A percentile compares a stretch with the other conserved stretches of the same genome.
phyloP scores from a whole-genome alignment of 2,888 invertebrate genomes.

The Hypomecis atomaria region DNA sequence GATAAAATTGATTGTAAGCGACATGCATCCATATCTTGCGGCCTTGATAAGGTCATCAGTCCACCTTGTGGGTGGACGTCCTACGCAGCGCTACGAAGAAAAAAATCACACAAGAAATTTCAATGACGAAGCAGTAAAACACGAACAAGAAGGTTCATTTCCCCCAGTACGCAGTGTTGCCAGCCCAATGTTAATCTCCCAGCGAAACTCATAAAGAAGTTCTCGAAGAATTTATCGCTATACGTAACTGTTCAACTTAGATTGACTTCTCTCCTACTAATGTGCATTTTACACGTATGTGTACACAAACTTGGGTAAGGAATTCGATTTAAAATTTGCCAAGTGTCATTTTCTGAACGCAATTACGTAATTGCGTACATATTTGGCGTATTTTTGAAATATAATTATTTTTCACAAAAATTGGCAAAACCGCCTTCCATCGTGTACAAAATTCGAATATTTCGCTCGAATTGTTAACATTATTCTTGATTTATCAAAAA shows the following conservation, averaged over 20 bases:
- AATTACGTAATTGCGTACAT: not conserved
- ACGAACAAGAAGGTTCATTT: conserved; percentile 26
- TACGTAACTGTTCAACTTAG: conserved; percentile 64
- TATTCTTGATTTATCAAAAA: too few species aligned
- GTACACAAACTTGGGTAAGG: conserved; percentile 37
- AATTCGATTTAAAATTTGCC: conserved; percentile 37
- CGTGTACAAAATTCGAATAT: too few species aligned
- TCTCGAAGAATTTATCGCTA: conserved; percentile 58
- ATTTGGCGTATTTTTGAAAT: not conserved
- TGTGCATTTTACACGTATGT: conserved; percentile 46
- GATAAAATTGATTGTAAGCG: too few species aligned
- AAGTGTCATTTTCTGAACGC: conserved; percentile 10
- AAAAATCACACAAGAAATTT: conserved; percentile 2
- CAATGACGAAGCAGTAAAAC: conserved; percentile 29
- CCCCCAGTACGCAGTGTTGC: conserved; percentile 30
- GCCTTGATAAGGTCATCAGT: too few species aligned
- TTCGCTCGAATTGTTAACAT: too few species aligned
- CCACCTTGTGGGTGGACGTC: too few species aligned
- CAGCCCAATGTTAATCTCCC: conserved; percentile 44
- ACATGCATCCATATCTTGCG: too few species aligned
- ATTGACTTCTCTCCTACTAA: conserved; percentile 60
- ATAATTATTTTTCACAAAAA: too few species aligned
- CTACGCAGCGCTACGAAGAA: too few species aligned
- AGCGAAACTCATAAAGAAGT: conserved; percentile 52
- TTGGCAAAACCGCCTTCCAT: too few species aligned